A percentile compares a stretch with the other conserved stretches of the same genome.
phyloP scores from a whole-genome alignment of 2,797 vertebrate species.

The Caiman crocodilus region DNA sequence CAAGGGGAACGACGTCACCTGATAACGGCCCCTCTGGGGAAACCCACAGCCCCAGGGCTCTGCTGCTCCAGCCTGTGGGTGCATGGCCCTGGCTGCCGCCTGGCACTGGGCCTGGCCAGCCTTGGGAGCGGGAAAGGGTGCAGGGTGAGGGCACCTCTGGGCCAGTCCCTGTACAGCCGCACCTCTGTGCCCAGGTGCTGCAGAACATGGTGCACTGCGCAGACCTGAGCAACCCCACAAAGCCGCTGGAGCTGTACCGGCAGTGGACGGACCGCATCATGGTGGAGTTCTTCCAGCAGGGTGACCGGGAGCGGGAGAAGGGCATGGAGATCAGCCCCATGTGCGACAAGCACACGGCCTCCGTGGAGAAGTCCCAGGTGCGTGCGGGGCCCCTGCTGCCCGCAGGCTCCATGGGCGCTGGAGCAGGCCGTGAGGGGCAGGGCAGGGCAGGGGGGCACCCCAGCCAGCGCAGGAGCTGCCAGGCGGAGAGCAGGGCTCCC shows the following conservation, averaged over 20 bases:
- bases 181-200: constrained; percentile 82
- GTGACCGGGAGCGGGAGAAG: constrained; percentile 90
- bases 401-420: rapidly evolving
- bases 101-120: rapidly evolving
- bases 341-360: constrained; percentile 94
- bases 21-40: too few relatives aligned
- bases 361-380: constrained; percentile 94
- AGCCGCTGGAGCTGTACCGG: constrained; percentile 91
- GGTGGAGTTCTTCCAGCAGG: constrained; percentile 92
- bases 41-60: background rate
- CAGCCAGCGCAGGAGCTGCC: background rate
- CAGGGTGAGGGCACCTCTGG: background rate
- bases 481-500: background rate
- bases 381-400: rapidly evolving
- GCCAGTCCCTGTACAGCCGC: background rate
- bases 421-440: background rate
- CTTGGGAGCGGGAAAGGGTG: rapidly evolving
- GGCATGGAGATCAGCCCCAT: constrained; percentile 96
- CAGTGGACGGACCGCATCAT: constrained; percentile 94
- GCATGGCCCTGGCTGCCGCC: background rate
- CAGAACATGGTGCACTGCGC: constrained; percentile 96
- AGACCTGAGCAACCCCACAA: constrained; percentile 95
- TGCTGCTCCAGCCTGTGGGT: background rate
- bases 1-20: background rate
- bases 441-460: too few relatives aligned